phyloP scores from a whole-genome alignment of 1,140 invertebrate species.

The Solenopsis fugax region DNA sequence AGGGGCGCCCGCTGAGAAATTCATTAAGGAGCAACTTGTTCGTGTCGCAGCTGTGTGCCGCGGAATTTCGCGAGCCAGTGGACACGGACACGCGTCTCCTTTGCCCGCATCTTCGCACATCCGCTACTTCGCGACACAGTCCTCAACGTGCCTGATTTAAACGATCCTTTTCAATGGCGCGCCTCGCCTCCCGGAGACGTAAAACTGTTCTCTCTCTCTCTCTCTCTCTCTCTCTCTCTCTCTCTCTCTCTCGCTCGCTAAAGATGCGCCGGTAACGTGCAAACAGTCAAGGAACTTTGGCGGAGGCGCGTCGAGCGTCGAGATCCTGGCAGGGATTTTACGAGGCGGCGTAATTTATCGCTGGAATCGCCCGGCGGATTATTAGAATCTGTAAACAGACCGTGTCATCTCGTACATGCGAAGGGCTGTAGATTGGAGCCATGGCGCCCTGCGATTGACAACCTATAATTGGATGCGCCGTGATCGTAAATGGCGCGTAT shows the following conservation, averaged over 20 bases:
- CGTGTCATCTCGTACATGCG: constrained; percentile 62
- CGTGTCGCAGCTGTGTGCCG: constrained; percentile 48
- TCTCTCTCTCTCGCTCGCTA: too few relatives aligned
- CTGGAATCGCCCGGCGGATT: constrained; percentile 78
- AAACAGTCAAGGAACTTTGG: constrained; percentile 68
- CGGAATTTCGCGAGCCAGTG: constrained; percentile 54
- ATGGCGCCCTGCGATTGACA: constrained; percentile 57
- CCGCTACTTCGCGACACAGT: not conserved
- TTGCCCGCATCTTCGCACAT: constrained; percentile 26
- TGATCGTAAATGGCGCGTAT: constrained; percentile 41
- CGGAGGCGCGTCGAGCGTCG: constrained; percentile 71
- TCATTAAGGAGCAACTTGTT: constrained; percentile 78
- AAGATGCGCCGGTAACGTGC: constrained; percentile 11
- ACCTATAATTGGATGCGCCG: constrained; percentile 50
- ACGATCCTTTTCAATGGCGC: constrained; percentile 19
- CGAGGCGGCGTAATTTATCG: constrained; percentile 82
- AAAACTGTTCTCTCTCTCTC: not conserved
- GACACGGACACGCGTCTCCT: constrained; percentile 19
- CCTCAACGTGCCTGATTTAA: constrained; percentile 22
- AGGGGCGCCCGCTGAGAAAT: constrained; percentile 79
- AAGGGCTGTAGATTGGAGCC: constrained; percentile 53
- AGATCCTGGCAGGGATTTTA: constrained; percentile 75
- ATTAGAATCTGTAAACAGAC: constrained; percentile 83
- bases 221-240: too few relatives aligned
- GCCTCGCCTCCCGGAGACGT: not conserved